Conservation (phyloP, 2,888 invertebrate species). For the Zonitis immaculata region DNA sequence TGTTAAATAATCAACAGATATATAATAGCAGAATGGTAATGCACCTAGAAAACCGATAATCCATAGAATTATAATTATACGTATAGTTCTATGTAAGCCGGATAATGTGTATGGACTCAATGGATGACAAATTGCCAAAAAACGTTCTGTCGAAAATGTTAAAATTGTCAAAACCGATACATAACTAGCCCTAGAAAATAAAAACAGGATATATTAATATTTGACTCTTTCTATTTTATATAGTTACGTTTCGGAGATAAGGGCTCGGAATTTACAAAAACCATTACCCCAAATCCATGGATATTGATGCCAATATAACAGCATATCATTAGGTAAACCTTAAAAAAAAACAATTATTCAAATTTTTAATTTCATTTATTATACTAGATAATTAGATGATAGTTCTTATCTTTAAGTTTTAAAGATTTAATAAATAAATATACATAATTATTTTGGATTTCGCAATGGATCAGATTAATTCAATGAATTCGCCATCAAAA, state of each 20-base stretch:
- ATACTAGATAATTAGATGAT: too few relatives aligned
- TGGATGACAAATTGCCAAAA: slow-evolving; percentile 88
- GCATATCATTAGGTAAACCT: slow-evolving; percentile 84
- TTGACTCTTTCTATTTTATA: too few relatives aligned
- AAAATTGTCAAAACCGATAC: slow-evolving; percentile 89
- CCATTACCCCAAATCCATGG: slow-evolving; percentile 74
- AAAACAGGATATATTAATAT: too few relatives aligned
- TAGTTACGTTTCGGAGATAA: slow-evolving; percentile 80
- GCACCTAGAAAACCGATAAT: slow-evolving; percentile 68
- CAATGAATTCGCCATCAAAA: too few relatives aligned
- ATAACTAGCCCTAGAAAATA: slow-evolving; percentile 87
- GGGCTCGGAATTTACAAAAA: slow-evolving; percentile 77
- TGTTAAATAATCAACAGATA: slow-evolving; percentile 67
- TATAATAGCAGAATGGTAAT: slow-evolving; percentile 70
- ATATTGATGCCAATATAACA: slow-evolving; percentile 83
- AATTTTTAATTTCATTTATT: too few relatives aligned
- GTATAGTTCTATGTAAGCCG: slow-evolving; percentile 72
- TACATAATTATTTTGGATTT: too few relatives aligned
- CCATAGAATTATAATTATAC: slow-evolving; percentile 77
- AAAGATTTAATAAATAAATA: too few relatives aligned
- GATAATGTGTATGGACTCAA: slow-evolving; percentile 78
- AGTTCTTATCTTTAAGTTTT: too few relatives aligned
- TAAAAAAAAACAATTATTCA: slow-evolving; percentile 39
- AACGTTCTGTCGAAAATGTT: slow-evolving; percentile 86
- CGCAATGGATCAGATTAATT: too few relatives aligned